These are phyloP conservation scores for Gymnopithys bicolor DNA, from an alignment of 2,797 vertebrate species.

Conservation along the genomic window DNA sequence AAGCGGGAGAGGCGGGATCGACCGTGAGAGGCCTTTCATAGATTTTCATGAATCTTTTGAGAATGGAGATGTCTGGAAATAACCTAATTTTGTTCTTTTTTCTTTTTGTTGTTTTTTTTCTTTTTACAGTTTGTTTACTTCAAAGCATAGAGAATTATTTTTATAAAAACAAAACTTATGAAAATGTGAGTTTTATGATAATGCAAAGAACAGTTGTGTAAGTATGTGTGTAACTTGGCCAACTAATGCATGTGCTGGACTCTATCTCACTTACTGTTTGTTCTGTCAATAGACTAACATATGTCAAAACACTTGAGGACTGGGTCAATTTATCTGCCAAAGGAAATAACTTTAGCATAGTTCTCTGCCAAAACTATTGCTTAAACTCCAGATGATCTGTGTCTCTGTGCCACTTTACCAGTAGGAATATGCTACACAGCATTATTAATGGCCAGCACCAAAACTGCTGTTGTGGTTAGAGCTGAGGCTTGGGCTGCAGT, in stretches of 20 bases:
- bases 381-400: neutral
- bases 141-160: conserved; percentile 33
- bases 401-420: neutral
- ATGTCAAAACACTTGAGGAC: conserved; percentile 7
- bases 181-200: conserved; percentile 40
- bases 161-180: conserved; percentile 19
- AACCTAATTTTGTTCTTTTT: neutral
- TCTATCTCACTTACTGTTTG: conserved; percentile 3
- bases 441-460: neutral
- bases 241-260: neutral
- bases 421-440: neutral
- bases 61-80: neutral
- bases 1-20: too few relatives aligned
- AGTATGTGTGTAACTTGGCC: conserved; percentile 27
- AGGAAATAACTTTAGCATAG: neutral
- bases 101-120: neutral
- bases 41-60: conserved; percentile 63
- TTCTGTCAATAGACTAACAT: conserved; percentile 43
- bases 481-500: accelerated
- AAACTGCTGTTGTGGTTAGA: neutral
- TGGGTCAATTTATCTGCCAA: neutral
- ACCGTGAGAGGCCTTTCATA: neutral
- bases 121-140: neutral
- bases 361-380: neutral
- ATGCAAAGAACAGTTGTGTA: conserved; percentile 55